Evolutionary conservation across 2,113 vertebrate species (phyloP).

Genomic region (Perca fluviatilis): DNA sequence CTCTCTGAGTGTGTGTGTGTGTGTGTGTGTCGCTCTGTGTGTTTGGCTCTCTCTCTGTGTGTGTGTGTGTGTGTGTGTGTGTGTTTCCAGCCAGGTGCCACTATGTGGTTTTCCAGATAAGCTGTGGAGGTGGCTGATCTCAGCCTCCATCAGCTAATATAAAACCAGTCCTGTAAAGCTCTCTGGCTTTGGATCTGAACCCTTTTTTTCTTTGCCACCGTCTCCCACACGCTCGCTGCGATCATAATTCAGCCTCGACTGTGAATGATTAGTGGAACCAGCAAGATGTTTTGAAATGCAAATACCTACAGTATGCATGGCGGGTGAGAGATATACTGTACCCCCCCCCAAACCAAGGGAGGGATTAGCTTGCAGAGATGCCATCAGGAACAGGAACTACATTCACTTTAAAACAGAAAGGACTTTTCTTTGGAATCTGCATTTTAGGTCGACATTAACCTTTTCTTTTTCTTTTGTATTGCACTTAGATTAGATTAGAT

Average conservation of each 20-base stretch:
- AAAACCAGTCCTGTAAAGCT: conserved; percentile 23
- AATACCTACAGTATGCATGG: neutral
- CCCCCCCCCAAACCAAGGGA: neutral
- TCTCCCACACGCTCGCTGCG: conserved; percentile 43
- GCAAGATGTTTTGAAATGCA: conserved; percentile 23
- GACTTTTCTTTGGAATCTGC: neutral
- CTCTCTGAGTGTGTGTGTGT: too few relatives aligned
- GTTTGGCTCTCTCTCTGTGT: too few relatives aligned
- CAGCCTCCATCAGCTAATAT: neutral
- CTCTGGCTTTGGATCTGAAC: neutral
- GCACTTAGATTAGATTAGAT: too few relatives aligned
- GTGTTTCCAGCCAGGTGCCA: neutral
- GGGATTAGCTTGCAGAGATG: conserved; percentile 33
- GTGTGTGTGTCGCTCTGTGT: neutral
- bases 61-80: neutral
- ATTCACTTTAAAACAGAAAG: neutral
- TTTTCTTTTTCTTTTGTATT: too few relatives aligned
- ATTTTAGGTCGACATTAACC: too few relatives aligned
- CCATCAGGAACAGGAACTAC: conserved; percentile 10
- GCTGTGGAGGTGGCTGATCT: conserved; percentile 49
- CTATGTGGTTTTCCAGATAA: neutral
- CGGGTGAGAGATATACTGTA: neutral
- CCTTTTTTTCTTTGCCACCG: neutral
- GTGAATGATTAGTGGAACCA: neutral
- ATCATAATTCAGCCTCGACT: conserved; percentile 20